phyloP scores from a whole-genome alignment of 2,888 invertebrate species.

The Nebria brevicollis region DNA sequence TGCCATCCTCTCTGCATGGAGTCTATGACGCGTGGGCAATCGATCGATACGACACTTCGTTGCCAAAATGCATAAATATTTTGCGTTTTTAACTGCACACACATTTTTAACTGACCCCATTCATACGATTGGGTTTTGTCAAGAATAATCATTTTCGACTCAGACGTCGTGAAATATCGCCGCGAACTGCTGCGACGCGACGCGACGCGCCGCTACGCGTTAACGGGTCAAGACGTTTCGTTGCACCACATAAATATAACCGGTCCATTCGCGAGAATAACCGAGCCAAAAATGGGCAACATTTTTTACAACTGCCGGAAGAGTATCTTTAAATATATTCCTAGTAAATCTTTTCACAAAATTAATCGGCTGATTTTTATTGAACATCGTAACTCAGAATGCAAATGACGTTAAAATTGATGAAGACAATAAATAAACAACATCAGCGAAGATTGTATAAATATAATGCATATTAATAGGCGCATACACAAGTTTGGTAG shows the following conservation, averaged over 20 bases:
- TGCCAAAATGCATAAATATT: neutral
- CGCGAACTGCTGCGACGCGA: neutral
- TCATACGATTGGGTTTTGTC: neutral
- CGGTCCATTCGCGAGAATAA: neutral
- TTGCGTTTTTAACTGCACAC: neutral
- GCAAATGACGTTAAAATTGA: neutral
- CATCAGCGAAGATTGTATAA: neutral
- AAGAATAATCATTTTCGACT: neutral
- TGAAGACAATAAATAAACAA: neutral
- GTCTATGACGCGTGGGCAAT: neutral
- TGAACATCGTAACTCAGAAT: neutral
- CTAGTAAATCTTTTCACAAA: no score
- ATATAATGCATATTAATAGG: neutral
- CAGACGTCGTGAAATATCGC: neutral
- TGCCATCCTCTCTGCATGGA: neutral
- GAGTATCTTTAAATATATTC: no score
- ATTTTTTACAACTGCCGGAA: neutral
- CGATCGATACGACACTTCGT: neutral
- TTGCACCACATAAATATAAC: neutral
- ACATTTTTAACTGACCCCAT: neutral
- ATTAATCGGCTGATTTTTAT: no score
- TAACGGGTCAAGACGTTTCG: neutral
- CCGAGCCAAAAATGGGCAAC: neutral
- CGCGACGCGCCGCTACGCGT: neutral
- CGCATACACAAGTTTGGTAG: neutral